Evolutionary conservation across 2,888 invertebrate species (phyloP), one percentile per base, ranked within the genome.

Genomic region (Mellilla xanthometata): DNA sequence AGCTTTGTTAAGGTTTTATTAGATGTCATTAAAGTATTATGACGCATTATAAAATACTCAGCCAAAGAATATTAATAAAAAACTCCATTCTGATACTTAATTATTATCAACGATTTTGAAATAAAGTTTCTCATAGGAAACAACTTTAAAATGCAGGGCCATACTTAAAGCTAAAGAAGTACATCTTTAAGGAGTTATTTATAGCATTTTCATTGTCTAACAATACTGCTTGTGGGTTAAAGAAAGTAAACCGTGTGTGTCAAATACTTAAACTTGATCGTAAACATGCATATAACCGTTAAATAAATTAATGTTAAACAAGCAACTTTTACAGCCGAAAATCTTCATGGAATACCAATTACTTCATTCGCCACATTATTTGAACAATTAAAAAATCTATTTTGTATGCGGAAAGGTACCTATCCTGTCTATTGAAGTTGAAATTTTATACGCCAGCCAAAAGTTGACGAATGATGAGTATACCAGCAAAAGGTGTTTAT

Each of bases 321-420:
- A 49, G 44, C 58, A 46, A 60, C 52, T 69, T 73, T 69, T 65
- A 72, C 61, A 64, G 54, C 63, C 64, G 54, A 45, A 49, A 47
- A 39, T 62, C 62, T 78, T 80, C 74, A 56, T 52, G 60, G 81
- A 80, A 83, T 77, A 76, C 69, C 63, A 79, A 79, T 73, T 72
- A 65, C 67, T 75, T 76, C 80, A 81, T 81, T 78, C 60, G 58
- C 61, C 61, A 9, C 63, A 57, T 60, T 65, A 59, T 51, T 65
- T 61, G 58, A 74, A 76, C 81, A 85, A 86, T 87, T 87, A 87
- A 86, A n/a, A 85, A 84, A 72, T 70, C 75, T 75, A 68, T 70
- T 86, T 65, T 54, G 81, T 83, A 86, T 85, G 81, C 85, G 63
- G 54, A 49, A 49, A 50, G 63, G 56, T 54, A 54, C 69, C 71